Conservation (phyloP, 2,888 invertebrate genomes). For the Omphaloscelis lunosa region DNA sequence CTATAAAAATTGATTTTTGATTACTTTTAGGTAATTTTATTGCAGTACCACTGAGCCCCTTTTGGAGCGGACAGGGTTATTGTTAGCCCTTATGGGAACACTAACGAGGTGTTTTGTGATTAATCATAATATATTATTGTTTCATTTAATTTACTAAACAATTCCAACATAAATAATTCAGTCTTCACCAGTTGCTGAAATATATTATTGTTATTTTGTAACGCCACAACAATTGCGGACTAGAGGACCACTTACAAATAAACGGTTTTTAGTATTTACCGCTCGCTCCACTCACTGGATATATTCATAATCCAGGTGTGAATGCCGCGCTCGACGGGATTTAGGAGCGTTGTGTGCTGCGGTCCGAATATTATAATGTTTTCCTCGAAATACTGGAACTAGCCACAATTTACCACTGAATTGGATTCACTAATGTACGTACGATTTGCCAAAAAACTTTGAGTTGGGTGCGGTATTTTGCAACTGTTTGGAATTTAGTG, state of each 20-base stretch:
- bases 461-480: background rate
- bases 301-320: slow-evolving; percentile 52
- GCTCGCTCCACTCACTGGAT: slow-evolving; percentile 10
- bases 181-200: background rate
- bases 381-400: slow-evolving; percentile 6
- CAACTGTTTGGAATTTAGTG: slow-evolving; percentile 6
- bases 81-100: background rate
- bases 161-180: background rate
- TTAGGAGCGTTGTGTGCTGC: slow-evolving; percentile 4
- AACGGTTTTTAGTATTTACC: slow-evolving; percentile 7
- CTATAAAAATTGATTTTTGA: no score
- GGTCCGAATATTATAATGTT: slow-evolving; percentile 28
- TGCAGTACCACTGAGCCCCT: no score
- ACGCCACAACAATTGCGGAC: background rate
- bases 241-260: slow-evolving; percentile 25
- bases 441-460: slow-evolving; percentile 36
- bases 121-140: background rate
- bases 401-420: slow-evolving; percentile 26
- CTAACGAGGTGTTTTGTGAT: background rate
- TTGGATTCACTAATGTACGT: slow-evolving; percentile 23
- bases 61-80: no score
- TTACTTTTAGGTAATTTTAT: no score
- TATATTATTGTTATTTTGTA: background rate
- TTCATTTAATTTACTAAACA: background rate
- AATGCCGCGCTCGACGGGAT: slow-evolving; percentile 22